Conservation (phyloP, 2,797 vertebrate genomes). For the Apodemus agrarius region DNA sequence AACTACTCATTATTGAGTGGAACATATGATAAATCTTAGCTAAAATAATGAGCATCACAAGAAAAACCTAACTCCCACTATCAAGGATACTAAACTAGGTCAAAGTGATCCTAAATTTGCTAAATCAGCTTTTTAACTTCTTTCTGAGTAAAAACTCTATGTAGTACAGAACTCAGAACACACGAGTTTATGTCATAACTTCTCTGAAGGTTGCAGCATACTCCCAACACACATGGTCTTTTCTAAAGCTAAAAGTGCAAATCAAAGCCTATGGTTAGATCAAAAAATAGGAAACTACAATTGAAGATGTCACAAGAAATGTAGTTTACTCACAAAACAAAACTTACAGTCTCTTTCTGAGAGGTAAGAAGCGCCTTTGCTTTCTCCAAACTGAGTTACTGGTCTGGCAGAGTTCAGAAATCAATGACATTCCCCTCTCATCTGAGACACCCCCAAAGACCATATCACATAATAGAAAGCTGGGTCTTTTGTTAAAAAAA, state of each 20-base stretch:
- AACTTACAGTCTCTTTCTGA: constrained; percentile 44
- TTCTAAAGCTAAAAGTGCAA: constrained; percentile 47
- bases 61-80: constrained; percentile 40
- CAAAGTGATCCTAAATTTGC: constrained; percentile 59
- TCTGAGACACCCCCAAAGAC: neutral
- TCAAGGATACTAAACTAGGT: constrained; percentile 16
- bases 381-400: constrained; percentile 29
- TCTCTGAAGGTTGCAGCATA: constrained; percentile 30
- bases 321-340: constrained; percentile 39
- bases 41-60: constrained; percentile 51
- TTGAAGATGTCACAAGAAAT: constrained; percentile 27
- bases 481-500: neutral
- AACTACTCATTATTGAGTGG: constrained; percentile 39
- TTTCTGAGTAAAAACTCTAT: constrained; percentile 35
- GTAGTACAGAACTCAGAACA: constrained; percentile 40
- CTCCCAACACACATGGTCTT: neutral
- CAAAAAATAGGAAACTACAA: neutral
- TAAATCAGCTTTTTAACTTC: constrained; percentile 14
- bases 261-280: neutral
- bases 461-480: neutral
- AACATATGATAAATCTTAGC: constrained; percentile 52
- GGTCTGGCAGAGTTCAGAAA: neutral
- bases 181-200: constrained; percentile 6
- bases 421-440: neutral
- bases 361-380: neutral